phyloP scores from a whole-genome alignment of 2,888 invertebrate genomes.

The Allophyes oxyacanthae region DNA sequence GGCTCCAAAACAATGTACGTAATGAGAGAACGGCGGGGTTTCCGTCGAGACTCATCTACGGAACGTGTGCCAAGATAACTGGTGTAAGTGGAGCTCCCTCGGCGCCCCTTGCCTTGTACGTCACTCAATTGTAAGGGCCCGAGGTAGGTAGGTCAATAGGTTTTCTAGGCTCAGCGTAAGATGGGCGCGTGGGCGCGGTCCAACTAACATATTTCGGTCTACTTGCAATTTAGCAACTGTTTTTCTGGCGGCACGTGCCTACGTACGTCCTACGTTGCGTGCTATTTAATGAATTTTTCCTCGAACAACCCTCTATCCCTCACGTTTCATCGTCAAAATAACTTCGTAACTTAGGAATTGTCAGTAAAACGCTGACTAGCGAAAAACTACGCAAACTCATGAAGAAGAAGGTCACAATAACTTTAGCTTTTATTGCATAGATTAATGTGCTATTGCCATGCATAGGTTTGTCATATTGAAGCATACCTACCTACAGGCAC shows the following conservation, averaged over 20 bases:
- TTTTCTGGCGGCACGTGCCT: slow-evolving; percentile 69
- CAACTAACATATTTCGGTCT: slow-evolving; percentile 73
- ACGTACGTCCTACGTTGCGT: slow-evolving; percentile 59
- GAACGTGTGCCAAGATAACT: slow-evolving; percentile 67
- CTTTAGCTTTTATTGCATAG: slow-evolving; percentile 19
- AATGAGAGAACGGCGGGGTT: slow-evolving; percentile 75
- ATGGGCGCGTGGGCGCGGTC: slow-evolving; percentile 69
- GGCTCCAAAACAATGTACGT: slow-evolving; percentile 71
- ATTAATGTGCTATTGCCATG: slow-evolving; percentile 36
- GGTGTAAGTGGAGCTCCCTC: slow-evolving; percentile 57
- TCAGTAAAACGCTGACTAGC: slow-evolving; percentile 20
- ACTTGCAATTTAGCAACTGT: slow-evolving; percentile 76
- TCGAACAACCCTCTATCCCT: slow-evolving; percentile 35
- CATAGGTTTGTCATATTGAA: slow-evolving; percentile 6
- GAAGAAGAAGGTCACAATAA: slow-evolving; percentile 38
- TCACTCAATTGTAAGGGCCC: slow-evolving; percentile 56
- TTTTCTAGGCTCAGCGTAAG: slow-evolving; percentile 64
- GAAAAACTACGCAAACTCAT: slow-evolving; percentile 29
- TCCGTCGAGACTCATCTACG: slow-evolving; percentile 73
- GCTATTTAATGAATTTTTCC: slow-evolving; percentile 53
- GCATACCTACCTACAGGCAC: no score
- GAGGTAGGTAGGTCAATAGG: slow-evolving; percentile 73
- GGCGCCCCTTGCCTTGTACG: slow-evolving; percentile 45
- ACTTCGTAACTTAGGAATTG: slow-evolving; percentile 43
- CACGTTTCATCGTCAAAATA: slow-evolving; percentile 38